Base-by-base conservation (phyloP, 2,113 vertebrate species). In the Hirundichthys speculiger region DNA sequence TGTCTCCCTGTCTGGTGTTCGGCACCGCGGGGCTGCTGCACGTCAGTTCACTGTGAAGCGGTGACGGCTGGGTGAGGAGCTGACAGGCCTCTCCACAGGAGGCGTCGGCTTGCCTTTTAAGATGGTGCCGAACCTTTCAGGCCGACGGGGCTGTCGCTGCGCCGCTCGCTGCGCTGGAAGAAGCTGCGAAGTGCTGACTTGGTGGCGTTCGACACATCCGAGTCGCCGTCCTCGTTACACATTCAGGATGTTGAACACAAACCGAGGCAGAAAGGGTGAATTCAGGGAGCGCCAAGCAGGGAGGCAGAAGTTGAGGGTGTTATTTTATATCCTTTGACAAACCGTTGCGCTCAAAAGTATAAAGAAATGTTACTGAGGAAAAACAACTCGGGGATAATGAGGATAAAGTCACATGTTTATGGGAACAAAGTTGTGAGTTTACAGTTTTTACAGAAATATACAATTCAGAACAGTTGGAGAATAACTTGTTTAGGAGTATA, bases 91-190 rank as follows among this genome's bases (percentile, higher is more conserved):
- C 73, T 68, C 77, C n/a, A 64, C 68, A 62, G 73, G 79, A 71
- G 34, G 61, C 51, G 51, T 45, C 66, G 47, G 46, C 69, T 68
- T 55, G 21, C 42, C 40, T 77, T 69, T 75, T 62, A 69, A 79
- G 74, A 70, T 59, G 64, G 50, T 69, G 58, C 73, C 73, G 75
- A 85, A 79, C 69, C 75, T 77, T 66, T 79, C 69, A 85, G 58
- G 69, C 77, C 67, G 47, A 40, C 50, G 74, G 53, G 64, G 59
- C 21, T 53, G 19, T 6, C 15, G 2, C 15, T 42, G 16, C 38
- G 18, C 66, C 43, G 1, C 60, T 52, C 12, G 50, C 70, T 60
- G 77, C 43, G 48, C 55, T 64, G 46, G 13, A 62, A 64, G 22
- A 65, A 25, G 42, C 39, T 39, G 39, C 21, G 40, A 55, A 79